Conservation (phyloP, 2,888 invertebrate genomes). For the Portevinia maculata region DNA sequence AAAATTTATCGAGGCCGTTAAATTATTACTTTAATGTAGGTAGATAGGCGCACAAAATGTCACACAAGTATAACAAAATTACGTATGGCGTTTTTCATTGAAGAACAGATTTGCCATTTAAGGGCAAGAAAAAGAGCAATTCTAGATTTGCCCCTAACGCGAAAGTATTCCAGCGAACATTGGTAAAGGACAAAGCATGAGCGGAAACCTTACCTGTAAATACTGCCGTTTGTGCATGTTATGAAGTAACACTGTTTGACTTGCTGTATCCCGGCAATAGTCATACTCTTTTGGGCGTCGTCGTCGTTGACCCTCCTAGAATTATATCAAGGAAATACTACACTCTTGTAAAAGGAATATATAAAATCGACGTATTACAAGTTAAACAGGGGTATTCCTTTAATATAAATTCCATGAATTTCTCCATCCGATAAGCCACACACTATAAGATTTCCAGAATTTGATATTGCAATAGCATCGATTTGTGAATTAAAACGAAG, state of each 20-base stretch:
- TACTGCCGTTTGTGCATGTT: constrained; percentile 79
- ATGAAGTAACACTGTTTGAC: constrained; percentile 77
- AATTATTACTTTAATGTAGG: too few relatives aligned
- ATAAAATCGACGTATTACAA: constrained; percentile 70
- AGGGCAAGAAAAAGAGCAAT: too few relatives aligned
- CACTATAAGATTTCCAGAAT: constrained; percentile 80
- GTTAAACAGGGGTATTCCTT: constrained; percentile 80
- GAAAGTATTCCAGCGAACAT: too few relatives aligned
- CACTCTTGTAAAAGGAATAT: background rate
- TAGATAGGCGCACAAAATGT: too few relatives aligned
- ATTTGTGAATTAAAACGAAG: constrained; percentile 79
- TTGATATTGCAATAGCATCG: constrained; percentile 79
- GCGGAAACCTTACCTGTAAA: constrained; percentile 81
- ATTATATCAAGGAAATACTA: background rate
- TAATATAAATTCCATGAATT: constrained; percentile 81
- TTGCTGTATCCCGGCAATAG: constrained; percentile 79
- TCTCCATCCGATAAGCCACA: constrained; percentile 81
- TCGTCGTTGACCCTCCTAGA: constrained; percentile 77
- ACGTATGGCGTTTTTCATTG: too few relatives aligned
- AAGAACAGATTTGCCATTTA: too few relatives aligned
- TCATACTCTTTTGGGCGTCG: constrained; percentile 77
- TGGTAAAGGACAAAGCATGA: too few relatives aligned
- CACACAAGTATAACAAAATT: too few relatives aligned
- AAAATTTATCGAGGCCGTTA: too few relatives aligned
- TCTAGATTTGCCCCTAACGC: too few relatives aligned